Base-by-base conservation (phyloP, 2,797 vertebrate genomes). In the Picus viridis region DNA sequence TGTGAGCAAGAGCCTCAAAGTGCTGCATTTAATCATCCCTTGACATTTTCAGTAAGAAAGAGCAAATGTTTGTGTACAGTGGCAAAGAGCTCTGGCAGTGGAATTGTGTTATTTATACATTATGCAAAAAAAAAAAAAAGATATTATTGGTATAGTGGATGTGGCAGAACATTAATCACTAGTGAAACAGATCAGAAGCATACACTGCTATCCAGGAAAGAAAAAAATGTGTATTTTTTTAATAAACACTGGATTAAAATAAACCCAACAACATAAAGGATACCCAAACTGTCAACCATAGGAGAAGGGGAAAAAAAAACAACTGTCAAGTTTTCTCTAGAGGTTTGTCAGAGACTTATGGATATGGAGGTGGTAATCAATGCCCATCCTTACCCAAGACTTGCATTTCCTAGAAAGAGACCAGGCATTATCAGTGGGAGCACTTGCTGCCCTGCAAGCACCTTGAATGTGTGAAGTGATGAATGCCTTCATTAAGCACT, bases 401-500 rank as follows among this genome's bases (percentile, higher is more conserved):
- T 89, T 92, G 32, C 10, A 83, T 88, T 94, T 92, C 93, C 88
- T 94, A 81, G 85, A 93, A 93, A 57, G 89, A 79, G 34, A 47
- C n/a, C 19, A 24, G 67, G 30, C 39, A 10, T 53, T 61, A 65
- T 29, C 56, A 59, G 65, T 18, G 39, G 61, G 73, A 94, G 27
- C 39, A 69, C 71, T 87, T 92, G 76, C 62, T 73, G 76, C 91
- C 76, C 83, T 73, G 67, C 57, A 47, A 76, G 70, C 61, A 81
- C 59, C 73, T 32, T 61, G 83, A 61, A 92, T 76, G 80, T 88
- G 83, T 2, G 10, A 94, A 81, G 49, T 86, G 80, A 95, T 82
- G 24, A 91, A 95, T 83, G 76, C 54, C 77, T 93, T 95, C 85
- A 92, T 96, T 96, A 96, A 83, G 61, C 32, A 67, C 89, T 88